phyloP scores from a whole-genome alignment of 2,797 vertebrate genomes.

The Oryzias sinensis region DNA sequence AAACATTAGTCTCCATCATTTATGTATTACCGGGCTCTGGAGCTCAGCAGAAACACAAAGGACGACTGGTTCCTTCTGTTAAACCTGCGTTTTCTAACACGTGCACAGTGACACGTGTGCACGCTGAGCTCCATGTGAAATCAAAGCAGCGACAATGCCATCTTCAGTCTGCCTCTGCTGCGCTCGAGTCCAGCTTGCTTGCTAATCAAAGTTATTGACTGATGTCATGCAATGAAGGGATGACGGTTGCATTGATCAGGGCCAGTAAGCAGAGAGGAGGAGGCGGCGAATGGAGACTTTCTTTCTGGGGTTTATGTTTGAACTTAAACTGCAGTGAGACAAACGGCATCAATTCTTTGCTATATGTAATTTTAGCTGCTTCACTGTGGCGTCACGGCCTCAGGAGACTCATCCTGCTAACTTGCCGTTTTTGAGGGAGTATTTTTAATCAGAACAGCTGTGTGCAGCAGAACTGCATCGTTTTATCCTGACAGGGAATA shows the following conservation, averaged over 20 bases:
- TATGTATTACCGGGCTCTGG: slow-evolving; percentile 35
- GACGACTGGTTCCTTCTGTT: slow-evolving; percentile 47
- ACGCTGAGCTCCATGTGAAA: slow-evolving; percentile 34
- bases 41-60: slow-evolving; percentile 57
- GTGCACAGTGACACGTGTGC: slow-evolving; percentile 8
- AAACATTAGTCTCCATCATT: slow-evolving; percentile 28
- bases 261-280: slow-evolving; percentile 28
- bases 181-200: slow-evolving; percentile 46
- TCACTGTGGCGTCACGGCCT: slow-evolving; percentile 12
- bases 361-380: slow-evolving; percentile 11
- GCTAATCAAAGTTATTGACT: slow-evolving; percentile 76
- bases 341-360: slow-evolving; percentile 9
- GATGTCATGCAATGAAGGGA: slow-evolving; percentile 60
- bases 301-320: background rate
- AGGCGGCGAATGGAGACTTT: slow-evolving; percentile 6
- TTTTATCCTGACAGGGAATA: slow-evolving; percentile 19
- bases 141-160: slow-evolving; percentile 45
- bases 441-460: slow-evolving; percentile 36
- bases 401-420: slow-evolving; percentile 25
- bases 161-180: slow-evolving; percentile 47
- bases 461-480: slow-evolving; percentile 10
- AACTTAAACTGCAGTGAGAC: background rate
- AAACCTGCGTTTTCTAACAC: slow-evolving; percentile 16
- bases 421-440: slow-evolving; percentile 27
- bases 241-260: slow-evolving; percentile 60